Conservation (phyloP, 1,140 invertebrate genomes). For the Aphis gossypii region DNA sequence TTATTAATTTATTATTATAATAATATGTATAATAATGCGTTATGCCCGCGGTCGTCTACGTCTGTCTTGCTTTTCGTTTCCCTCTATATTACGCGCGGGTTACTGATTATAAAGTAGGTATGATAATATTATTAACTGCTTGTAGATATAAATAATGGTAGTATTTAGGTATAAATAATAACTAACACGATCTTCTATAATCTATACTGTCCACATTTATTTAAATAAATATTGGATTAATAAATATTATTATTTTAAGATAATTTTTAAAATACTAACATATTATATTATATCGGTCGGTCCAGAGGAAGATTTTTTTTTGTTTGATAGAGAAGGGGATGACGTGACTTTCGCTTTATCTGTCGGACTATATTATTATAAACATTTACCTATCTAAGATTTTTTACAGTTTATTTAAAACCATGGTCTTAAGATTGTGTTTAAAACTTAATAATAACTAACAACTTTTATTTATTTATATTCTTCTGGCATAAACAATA, state of each 20-base stretch:
- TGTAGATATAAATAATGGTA: neutral
- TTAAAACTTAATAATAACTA: too few relatives aligned
- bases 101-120: neutral
- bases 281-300: neutral
- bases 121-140: neutral
- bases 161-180: neutral
- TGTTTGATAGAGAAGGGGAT: neutral
- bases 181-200: neutral
- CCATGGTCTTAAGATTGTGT: too few relatives aligned
- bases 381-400: too few relatives aligned
- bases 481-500: too few relatives aligned
- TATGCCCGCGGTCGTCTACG: neutral
- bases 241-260: too few relatives aligned
- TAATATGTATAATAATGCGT: neutral
- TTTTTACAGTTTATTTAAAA: too few relatives aligned
- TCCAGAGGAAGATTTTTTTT: too few relatives aligned
- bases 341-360: neutral
- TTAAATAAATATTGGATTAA: neutral
- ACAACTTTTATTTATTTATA: too few relatives aligned
- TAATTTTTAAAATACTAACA: neutral
- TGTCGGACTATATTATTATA: too few relatives aligned
- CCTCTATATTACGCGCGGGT: neutral
- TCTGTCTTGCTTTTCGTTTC: neutral
- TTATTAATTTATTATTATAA: slow-evolving; percentile 8
- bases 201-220: neutral